These are phyloP conservation scores for Drosophila maculinotata DNA, from an alignment of 2,888 invertebrate genomes.

Conservation along the genomic window DNA sequence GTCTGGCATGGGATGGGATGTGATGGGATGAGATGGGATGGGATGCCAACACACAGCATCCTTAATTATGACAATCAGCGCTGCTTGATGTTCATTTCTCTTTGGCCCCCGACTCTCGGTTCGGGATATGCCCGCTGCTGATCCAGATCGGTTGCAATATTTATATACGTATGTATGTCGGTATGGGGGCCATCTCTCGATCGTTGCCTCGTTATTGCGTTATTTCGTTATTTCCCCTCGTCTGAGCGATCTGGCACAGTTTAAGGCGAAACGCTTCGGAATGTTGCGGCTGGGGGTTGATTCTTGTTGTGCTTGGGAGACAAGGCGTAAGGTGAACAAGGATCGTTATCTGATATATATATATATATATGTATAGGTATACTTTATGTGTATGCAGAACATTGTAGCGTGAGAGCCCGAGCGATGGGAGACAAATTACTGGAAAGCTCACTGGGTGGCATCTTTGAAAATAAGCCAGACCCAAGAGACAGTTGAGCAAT, in stretches of 20 bases:
- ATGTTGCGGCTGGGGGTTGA: slow-evolving; percentile 52
- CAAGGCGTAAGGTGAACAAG: slow-evolving; percentile 15
- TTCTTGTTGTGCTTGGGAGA: slow-evolving; percentile 11
- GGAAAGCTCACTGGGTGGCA: slow-evolving; percentile 37
- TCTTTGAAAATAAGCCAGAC: not conserved
- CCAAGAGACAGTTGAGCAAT: slow-evolving; percentile 12
- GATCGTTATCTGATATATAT: slow-evolving; percentile 29
- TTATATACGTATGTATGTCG: slow-evolving; percentile 7
- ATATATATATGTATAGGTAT: not conserved
- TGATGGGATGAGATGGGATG: too few relatives aligned
- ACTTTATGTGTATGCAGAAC: slow-evolving; percentile 21
- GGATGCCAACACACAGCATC: slow-evolving; percentile 70
- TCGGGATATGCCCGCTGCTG: slow-evolving; percentile 43
- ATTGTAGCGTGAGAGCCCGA: slow-evolving; percentile 40
- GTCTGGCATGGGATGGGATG: slow-evolving; percentile 26
- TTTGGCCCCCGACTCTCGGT: slow-evolving; percentile 16
- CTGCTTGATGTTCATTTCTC: slow-evolving; percentile 51
- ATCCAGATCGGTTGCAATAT: slow-evolving; percentile 74
- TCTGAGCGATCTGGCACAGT: slow-evolving; percentile 56
- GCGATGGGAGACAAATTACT: slow-evolving; percentile 13
- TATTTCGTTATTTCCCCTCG: too few relatives aligned
- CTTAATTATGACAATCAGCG: slow-evolving; percentile 80
- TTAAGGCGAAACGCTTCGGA: slow-evolving; percentile 61
- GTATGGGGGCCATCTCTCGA: slow-evolving; percentile 40
- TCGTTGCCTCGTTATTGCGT: slow-evolving; percentile 12